phyloP scores from a whole-genome alignment of 1,140 invertebrate genomes.

The Oryctes rhinoceros region DNA sequence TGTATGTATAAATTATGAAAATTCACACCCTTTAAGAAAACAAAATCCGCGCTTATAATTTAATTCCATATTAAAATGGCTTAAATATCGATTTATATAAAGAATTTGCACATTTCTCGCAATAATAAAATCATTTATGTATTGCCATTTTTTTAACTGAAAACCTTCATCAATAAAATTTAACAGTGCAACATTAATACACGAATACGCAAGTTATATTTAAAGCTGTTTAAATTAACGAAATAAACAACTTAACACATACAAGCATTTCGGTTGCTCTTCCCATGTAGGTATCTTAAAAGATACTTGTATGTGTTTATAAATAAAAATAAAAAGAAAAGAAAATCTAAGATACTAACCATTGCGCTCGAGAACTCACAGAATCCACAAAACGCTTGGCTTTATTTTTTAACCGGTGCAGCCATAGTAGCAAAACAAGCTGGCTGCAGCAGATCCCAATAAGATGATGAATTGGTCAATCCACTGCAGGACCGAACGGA shows the following conservation, averaged over 20 bases:
- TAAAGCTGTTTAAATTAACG: conserved; percentile 6
- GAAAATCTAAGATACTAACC: conserved; percentile 58
- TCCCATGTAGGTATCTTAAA: not conserved
- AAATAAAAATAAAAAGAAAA: conserved; percentile 44
- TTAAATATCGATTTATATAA: not conserved
- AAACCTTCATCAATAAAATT: not conserved
- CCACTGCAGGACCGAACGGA: conserved; percentile 60
- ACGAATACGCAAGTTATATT: not conserved
- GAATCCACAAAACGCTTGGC: conserved; percentile 55
- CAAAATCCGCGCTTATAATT: not conserved
- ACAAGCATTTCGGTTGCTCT: not conserved
- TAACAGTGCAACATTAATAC: not conserved
- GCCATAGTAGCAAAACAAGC: conserved; percentile 57
- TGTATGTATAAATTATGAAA: too few species aligned
- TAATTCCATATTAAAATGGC: conserved; percentile 14
- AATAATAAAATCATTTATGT: conserved; percentile 27
- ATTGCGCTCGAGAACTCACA: conserved; percentile 57
- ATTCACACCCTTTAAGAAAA: not conserved
- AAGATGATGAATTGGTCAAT: conserved; percentile 46
- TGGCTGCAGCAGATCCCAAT: conserved; percentile 58
- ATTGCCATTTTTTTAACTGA: conserved; percentile 12
- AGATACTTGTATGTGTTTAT: conserved; percentile 24
- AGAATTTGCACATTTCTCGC: conserved; percentile 1
- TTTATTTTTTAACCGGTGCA: conserved; percentile 48
- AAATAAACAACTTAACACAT: not conserved